Conservation (phyloP, 2,888 invertebrate genomes). For the Sphinx pinastri region DNA sequence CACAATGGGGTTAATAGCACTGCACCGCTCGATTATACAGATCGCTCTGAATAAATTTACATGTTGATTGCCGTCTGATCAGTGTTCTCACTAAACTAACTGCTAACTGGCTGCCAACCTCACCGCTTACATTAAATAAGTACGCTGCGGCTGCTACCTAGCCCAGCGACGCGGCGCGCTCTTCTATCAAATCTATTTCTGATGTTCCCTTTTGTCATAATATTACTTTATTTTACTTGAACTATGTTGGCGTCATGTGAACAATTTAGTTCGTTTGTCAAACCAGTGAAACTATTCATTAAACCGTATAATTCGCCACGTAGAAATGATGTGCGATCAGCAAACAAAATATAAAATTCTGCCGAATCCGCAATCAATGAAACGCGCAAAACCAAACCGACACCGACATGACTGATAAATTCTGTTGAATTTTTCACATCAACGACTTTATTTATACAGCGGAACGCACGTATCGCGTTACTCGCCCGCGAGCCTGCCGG, state of each 20-base stretch:
- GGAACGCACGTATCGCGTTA: constrained; percentile 66
- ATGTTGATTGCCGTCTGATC: constrained; percentile 75
- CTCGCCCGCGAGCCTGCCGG: constrained; percentile 49
- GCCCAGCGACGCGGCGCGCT: constrained; percentile 36
- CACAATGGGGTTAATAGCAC: constrained; percentile 76
- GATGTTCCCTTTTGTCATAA: constrained; percentile 33
- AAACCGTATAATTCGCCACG: neutral
- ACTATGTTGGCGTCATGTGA: neutral
- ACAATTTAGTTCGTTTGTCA: constrained; percentile 5
- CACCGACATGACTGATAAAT: constrained; percentile 63
- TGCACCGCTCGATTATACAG: constrained; percentile 71
- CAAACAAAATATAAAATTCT: constrained; percentile 30
- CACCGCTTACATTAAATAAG: constrained; percentile 60
- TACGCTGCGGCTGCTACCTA: constrained; percentile 45
- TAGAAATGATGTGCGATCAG: constrained; percentile 2
- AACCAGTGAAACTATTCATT: neutral
- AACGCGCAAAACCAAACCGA: constrained; percentile 53
- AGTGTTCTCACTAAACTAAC: constrained; percentile 69
- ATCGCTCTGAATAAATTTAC: constrained; percentile 80
- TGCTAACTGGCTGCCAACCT: constrained; percentile 63
- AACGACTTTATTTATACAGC: constrained; percentile 73
- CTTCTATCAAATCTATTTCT: constrained; percentile 54
- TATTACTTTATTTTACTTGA: neutral
- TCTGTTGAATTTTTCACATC: constrained; percentile 72
- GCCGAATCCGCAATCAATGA: constrained; percentile 31